These are phyloP conservation scores for Aricia artaxerxes DNA, from an alignment of 2,888 invertebrate genomes.

Conservation along the genomic window DNA sequence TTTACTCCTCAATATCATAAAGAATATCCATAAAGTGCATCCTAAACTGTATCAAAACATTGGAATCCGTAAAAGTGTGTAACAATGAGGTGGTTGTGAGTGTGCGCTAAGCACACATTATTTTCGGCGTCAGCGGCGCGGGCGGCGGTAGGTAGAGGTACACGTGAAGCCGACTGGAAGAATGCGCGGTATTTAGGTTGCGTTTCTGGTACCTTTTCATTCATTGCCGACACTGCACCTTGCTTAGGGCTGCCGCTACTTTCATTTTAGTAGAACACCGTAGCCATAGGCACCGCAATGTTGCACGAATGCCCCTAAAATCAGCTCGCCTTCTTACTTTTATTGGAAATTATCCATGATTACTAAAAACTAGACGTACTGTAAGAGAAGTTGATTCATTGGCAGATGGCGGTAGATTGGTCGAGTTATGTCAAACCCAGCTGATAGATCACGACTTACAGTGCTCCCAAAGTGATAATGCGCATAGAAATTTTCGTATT, in stretches of 20 bases:
- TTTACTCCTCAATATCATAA: neutral
- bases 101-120: slow-evolving; percentile 43
- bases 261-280: slow-evolving; percentile 34
- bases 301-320: no score
- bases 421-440: no score
- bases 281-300: neutral
- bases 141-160: slow-evolving; percentile 70
- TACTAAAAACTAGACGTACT: no score
- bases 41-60: neutral
- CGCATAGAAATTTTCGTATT: no score
- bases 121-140: slow-evolving; percentile 50
- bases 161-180: slow-evolving; percentile 72
- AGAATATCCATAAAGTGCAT: neutral
- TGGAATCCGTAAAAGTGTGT: slow-evolving; percentile 34
- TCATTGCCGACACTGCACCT: slow-evolving; percentile 76
- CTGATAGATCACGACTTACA: no score
- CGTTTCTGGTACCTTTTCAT: slow-evolving; percentile 78
- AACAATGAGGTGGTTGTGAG: slow-evolving; percentile 33
- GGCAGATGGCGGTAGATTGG: no score
- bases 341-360: no score
- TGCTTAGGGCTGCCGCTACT: slow-evolving; percentile 46
- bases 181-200: slow-evolving; percentile 79
- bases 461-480: no score
- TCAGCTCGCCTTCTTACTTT: no score
- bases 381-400: no score